These are phyloP conservation scores for Oedothorax gibbosus DNA, from an alignment of 1,140 invertebrate genomes.

Conservation along the genomic window DNA sequence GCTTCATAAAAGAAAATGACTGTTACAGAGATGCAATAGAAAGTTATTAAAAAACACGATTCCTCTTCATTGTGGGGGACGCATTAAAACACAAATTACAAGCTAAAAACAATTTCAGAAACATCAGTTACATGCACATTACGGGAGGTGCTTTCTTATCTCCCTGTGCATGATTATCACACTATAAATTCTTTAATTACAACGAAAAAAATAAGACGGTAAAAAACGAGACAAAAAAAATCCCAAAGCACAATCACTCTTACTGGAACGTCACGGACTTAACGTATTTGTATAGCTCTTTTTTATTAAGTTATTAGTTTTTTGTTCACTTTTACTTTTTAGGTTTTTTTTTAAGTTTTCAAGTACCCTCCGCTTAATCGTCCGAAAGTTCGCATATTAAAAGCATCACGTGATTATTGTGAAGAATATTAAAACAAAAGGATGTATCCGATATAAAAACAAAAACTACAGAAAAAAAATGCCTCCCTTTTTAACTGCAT, in stretches of 20 bases:
- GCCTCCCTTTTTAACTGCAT: not conserved
- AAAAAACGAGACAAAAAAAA: slow-evolving; percentile 35
- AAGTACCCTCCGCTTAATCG: slow-evolving; percentile 42
- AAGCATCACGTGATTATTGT: slow-evolving; percentile 16
- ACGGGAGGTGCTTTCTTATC: not conserved
- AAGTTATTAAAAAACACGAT: too few relatives aligned
- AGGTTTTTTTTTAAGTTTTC: not conserved
- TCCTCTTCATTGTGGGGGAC: too few relatives aligned
- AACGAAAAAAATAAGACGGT: slow-evolving; percentile 33
- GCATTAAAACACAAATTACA: too few relatives aligned
- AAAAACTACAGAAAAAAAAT: not conserved
- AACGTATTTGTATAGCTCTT: slow-evolving; percentile 19
- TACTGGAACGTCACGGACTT: slow-evolving; percentile 50
- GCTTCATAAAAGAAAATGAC: too few relatives aligned
- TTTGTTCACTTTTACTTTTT: slow-evolving; percentile 11
- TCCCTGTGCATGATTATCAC: slow-evolving; percentile 44
- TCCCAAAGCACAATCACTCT: slow-evolving; percentile 40
- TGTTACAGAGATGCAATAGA: too few relatives aligned
- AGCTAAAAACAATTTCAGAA: too few relatives aligned
- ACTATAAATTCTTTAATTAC: slow-evolving; percentile 55
- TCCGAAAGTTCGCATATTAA: slow-evolving; percentile 52
- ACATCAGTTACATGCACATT: too few relatives aligned
- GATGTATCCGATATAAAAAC: slow-evolving; percentile 2
- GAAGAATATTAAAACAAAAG: slow-evolving; percentile 54
- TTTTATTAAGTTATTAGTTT: slow-evolving; percentile 4